Conservation (phyloP, 2,888 invertebrate species). For the Caenorhabditis imperialis region DNA sequence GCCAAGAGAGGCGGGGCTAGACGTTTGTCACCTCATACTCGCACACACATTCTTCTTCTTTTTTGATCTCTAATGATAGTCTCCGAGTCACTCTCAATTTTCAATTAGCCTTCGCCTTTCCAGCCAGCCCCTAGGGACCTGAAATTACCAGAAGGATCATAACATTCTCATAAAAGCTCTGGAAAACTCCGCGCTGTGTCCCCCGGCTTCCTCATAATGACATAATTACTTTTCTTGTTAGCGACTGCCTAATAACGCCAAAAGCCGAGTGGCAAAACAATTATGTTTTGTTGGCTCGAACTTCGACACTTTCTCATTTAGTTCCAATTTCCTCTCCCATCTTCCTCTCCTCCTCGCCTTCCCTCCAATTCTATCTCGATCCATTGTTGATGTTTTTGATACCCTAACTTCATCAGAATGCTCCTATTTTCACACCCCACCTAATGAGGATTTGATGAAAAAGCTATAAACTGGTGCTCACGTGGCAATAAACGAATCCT, state of each 20-base stretch:
- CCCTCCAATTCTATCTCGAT: constrained; percentile 2
- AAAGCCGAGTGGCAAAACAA: constrained; percentile 30
- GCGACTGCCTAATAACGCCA: constrained; percentile 10
- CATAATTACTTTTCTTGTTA: constrained; percentile 51
- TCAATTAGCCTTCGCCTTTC: too few relatives aligned
- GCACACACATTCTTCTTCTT: constrained; percentile 12
- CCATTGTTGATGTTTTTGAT: background rate
- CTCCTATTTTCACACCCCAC: background rate
- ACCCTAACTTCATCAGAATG: background rate
- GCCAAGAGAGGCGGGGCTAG: constrained; percentile 52
- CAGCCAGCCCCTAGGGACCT: too few relatives aligned
- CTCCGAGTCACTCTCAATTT: too few relatives aligned
- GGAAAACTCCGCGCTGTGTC: too few relatives aligned
- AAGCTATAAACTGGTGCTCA: constrained; percentile 36
- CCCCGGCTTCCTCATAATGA: constrained; percentile 46
- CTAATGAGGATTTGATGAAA: constrained; percentile 12
- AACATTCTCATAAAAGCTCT: too few relatives aligned
- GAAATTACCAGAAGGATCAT: too few relatives aligned
- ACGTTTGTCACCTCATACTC: background rate
- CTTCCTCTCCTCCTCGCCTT: background rate
- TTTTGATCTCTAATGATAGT: constrained; percentile 25
- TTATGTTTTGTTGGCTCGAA: constrained; percentile 48
- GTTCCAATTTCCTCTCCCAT: constrained; percentile 38
- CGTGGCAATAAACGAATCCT: constrained; percentile 41
- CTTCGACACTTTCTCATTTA: constrained; percentile 38